Evolutionary conservation across 2,113 vertebrate genomes (phyloP).

Genomic region (Gobius niger): DNA sequence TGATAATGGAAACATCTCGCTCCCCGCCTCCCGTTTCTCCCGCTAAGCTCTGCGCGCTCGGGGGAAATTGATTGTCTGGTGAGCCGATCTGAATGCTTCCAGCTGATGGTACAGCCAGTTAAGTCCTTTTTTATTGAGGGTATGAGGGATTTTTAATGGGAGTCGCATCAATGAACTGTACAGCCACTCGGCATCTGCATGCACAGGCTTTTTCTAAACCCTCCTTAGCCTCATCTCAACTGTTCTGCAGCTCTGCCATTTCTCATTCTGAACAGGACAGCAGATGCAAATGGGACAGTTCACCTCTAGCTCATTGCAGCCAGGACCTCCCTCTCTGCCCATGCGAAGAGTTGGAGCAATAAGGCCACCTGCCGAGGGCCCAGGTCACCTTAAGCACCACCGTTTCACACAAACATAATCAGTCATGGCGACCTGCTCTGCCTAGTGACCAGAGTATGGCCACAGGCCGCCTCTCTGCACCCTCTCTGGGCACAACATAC

Average conservation of each 20-base stretch:
- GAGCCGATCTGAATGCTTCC: conserved; percentile 77
- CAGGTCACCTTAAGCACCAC: conserved; percentile 58
- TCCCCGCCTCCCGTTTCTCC: conserved; percentile 74
- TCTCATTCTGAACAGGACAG: conserved; percentile 51
- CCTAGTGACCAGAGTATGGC: conserved; percentile 60
- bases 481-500: conserved; percentile 57
- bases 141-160: conserved; percentile 81
- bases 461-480: conserved; percentile 47
- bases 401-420: conserved; percentile 43
- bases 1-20: conserved; percentile 80
- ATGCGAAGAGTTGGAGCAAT: conserved; percentile 36
- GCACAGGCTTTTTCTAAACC: conserved; percentile 57
- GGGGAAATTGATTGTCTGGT: conserved; percentile 83
- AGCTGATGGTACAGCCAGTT: conserved; percentile 81
- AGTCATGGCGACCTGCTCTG: conserved; percentile 50
- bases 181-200: conserved; percentile 74
- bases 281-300: conserved; percentile 57
- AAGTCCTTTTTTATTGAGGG: conserved; percentile 83
- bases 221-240: conserved; percentile 37
- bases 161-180: conserved; percentile 79
- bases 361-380: conserved; percentile 41
- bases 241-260: conserved; percentile 28
- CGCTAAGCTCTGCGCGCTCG: conserved; percentile 75
- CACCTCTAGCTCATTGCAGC: conserved; percentile 44
- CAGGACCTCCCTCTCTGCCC: conserved; percentile 39